Conservation (phyloP, 2,888 invertebrate genomes). For the Mimumesa dahlbomi region DNA sequence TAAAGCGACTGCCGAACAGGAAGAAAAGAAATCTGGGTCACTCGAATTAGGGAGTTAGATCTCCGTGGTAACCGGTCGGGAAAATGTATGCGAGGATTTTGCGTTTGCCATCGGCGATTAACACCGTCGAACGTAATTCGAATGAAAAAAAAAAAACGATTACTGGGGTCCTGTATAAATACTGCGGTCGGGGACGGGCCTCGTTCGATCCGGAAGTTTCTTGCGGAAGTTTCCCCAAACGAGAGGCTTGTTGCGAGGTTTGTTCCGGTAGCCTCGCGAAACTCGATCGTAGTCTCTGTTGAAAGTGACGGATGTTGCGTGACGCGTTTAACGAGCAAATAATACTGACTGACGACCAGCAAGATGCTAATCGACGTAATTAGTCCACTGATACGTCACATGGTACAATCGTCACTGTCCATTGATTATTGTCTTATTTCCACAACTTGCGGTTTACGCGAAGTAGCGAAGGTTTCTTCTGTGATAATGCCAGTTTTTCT, state of each 20-base stretch:
- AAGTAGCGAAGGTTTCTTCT: neutral
- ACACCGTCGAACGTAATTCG: neutral
- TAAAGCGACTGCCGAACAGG: constrained; percentile 1
- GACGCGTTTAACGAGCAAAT: constrained; percentile 18
- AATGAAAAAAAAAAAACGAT: too few species aligned
- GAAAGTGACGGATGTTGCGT: constrained; percentile 13
- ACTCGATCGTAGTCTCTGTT: constrained; percentile 26
- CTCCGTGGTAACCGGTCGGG: too few species aligned
- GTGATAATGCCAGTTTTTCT: neutral
- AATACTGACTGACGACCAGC: constrained; percentile 25
- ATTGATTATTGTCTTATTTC: neutral
- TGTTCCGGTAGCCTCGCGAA: constrained; percentile 9
- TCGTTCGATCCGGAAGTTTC: constrained; percentile 39
- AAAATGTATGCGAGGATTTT: too few species aligned
- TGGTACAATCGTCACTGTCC: constrained; percentile 6
- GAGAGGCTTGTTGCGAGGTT: neutral
- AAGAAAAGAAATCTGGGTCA: constrained; percentile 20
- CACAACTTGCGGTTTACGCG: neutral
- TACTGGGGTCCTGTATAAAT: too few species aligned
- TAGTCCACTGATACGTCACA: constrained; percentile 1
- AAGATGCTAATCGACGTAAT: neutral
- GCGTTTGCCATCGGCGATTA: too few species aligned
- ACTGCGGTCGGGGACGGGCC: too few species aligned
- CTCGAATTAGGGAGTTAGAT: constrained; percentile 27
- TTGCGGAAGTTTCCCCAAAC: constrained; percentile 15